Conservation (phyloP, 2,888 invertebrate species). For the Acheta domesticus region DNA sequence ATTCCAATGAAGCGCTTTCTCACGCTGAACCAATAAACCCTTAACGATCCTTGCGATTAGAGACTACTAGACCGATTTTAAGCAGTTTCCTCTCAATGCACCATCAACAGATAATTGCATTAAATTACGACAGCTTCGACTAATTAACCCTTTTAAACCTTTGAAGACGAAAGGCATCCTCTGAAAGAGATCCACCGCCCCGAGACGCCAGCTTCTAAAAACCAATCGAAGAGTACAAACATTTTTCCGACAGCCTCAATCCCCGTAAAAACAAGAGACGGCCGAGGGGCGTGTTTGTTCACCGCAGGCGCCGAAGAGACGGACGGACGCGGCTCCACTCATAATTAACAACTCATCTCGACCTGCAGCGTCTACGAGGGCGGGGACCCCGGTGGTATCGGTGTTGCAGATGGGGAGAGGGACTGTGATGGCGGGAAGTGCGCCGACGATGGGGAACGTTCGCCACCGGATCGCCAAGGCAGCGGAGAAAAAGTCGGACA, state of each 20-base stretch:
- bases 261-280: not conserved
- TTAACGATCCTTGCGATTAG: not conserved
- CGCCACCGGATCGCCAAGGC: too few species aligned
- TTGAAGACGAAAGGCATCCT: not conserved
- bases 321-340: not conserved
- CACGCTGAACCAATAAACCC: not conserved
- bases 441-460: too few species aligned
- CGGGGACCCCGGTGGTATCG: not conserved
- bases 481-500: too few species aligned
- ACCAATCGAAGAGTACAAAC: constrained; percentile 8
- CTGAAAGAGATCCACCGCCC: not conserved
- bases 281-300: not conserved
- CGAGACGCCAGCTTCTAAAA: not conserved
- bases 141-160: constrained; percentile 2
- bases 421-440: too few species aligned
- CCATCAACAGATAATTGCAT: constrained; percentile 10
- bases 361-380: not conserved
- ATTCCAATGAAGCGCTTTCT: not conserved
- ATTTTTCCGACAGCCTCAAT: not conserved
- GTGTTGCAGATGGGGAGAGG: too few species aligned
- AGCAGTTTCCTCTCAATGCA: not conserved
- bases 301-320: too few species aligned
- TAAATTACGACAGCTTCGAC: constrained; percentile 6
- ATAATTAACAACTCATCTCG: constrained; percentile 18
- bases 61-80: not conserved